Base-by-base conservation (phyloP, 2,113 vertebrate genomes). In the Cebus imitator region DNA sequence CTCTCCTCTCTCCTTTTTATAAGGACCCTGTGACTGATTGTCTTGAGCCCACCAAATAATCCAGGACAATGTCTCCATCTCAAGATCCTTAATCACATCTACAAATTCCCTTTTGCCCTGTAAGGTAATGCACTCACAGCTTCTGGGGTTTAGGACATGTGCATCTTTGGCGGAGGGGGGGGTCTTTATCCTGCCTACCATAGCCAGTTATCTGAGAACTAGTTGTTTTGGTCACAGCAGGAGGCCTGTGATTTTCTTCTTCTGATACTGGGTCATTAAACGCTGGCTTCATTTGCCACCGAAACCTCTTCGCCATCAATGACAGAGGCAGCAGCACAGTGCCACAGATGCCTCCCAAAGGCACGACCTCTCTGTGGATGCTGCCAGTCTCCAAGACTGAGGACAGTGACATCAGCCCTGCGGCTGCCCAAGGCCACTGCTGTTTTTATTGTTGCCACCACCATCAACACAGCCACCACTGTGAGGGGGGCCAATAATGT, bases 311-410 rank as follows among this genome's bases (percentile, higher is more conserved):
- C 50, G 11, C 20, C 43, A 45, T 5, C n/a, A 20, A 17, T 14
- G 70, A 18, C 48, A 64, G 32, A 25, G 40, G 23, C 11, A 80
- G 32, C 30, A 2, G 3, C 3, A 8, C 3, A 8, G 52, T 61
- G 64, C 37, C 40, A 5, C 64, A 81, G 80, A 23, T 23, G 12
- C 6, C 43, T 2, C 21, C 3, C n/a, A 35, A 0, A 20, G 76
- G 37, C 35, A 27, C 5, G 0, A 0, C 14, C 68, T 20, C 52
- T 50, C 50, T 21, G 5, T 23, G 27, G 76, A 50, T 4, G 10
- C 25, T 25, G 32, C 23, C 13, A 14, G 1, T 48, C n/a, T 37
- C 75, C 10, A 45, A 32, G 66, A 7, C 6, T 3, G 32, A 52
- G 12, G n/a, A 37, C 45, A 48, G 32, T 8, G 20, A 81, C 8